These are phyloP conservation scores for Eupithecia vulgata DNA, from an alignment of 2,888 invertebrate genomes.

Conservation along the genomic window DNA sequence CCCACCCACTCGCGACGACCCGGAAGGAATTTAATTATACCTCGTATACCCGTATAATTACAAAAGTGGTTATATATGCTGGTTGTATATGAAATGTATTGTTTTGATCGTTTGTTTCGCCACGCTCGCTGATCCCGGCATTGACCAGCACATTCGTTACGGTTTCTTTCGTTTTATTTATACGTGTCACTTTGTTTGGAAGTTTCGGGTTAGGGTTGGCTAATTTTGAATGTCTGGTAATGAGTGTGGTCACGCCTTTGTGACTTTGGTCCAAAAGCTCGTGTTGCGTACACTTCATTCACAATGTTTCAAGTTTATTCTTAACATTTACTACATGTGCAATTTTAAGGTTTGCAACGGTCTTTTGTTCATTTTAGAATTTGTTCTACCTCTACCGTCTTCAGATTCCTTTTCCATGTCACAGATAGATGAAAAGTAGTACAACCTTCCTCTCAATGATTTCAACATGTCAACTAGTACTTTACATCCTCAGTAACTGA, in stretches of 20 bases:
- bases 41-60: conserved; percentile 45
- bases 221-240: conserved; percentile 29
- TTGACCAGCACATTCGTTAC: conserved; percentile 56
- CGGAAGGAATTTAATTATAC: conserved; percentile 60
- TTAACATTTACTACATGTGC: not conserved
- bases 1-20: conserved; percentile 62
- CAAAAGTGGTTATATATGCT: conserved; percentile 26
- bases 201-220: conserved; percentile 49
- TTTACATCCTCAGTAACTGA: conserved; percentile 29
- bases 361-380: not conserved
- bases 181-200: conserved; percentile 43
- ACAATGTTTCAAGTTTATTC: not conserved
- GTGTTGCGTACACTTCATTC: conserved; percentile 6
- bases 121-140: conserved; percentile 52
- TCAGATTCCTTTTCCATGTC: not conserved
- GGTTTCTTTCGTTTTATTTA: conserved; percentile 49
- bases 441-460: not conserved
- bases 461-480: conserved; percentile 19
- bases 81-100: conserved; percentile 40
- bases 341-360: not conserved
- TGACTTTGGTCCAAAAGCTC: conserved; percentile 15
- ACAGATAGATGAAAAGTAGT: not conserved
- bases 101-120: conserved; percentile 47
- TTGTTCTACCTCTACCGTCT: not conserved
- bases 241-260: conserved; percentile 9